Conservation (phyloP, 2,113 vertebrate genomes). For the Crocuta crocuta region DNA sequence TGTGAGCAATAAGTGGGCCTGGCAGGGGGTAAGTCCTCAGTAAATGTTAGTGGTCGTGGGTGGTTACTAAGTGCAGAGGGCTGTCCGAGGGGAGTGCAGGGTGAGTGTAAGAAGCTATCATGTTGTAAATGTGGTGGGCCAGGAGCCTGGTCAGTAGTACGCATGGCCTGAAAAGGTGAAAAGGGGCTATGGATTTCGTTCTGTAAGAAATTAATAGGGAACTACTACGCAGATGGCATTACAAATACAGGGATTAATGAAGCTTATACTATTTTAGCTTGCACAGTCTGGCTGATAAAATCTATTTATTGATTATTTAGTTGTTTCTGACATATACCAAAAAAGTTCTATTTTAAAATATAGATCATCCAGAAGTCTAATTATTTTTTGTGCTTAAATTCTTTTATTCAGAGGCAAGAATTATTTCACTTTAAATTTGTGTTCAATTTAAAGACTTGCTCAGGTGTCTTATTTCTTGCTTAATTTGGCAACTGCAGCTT, state of each 20-base stretch:
- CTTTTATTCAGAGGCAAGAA: background rate
- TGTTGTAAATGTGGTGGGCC: background rate
- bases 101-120: background rate
- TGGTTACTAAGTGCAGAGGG: background rate
- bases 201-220: background rate
- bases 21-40: background rate
- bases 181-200: background rate
- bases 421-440: conserved; percentile 43
- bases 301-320: conserved; percentile 36
- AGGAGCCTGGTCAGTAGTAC: background rate
- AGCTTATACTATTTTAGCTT: conserved; percentile 12
- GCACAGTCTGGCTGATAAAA: background rate
- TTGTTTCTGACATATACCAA: background rate
- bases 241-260: background rate
- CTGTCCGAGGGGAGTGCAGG: background rate
- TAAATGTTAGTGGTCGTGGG: background rate
- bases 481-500: conserved; percentile 41
- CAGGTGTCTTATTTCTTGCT: conserved; percentile 36
- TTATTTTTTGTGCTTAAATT: conserved; percentile 30
- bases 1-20: background rate
- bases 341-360: conserved; percentile 24
- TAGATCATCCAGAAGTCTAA: background rate
- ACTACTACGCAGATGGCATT: background rate
- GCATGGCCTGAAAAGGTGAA: background rate
- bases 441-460: conserved; percentile 7